Base-by-base conservation (phyloP, 1,140 invertebrate genomes). In the Agraylea sexmaculata region DNA sequence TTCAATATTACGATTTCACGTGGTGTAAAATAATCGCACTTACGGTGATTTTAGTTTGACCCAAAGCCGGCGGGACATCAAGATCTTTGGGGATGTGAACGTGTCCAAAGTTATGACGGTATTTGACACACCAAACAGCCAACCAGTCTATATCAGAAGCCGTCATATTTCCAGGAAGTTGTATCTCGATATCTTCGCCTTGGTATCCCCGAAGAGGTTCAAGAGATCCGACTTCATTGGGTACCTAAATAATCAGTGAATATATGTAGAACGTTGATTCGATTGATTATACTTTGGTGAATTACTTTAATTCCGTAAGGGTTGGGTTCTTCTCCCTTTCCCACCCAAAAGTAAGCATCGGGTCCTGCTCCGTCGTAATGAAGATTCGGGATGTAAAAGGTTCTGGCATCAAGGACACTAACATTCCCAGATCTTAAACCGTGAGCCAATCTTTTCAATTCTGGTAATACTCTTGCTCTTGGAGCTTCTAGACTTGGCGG, bases 271-370 rank as follows among this genome's bases (percentile, higher is more conserved):
- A n/a, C n/a, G n/a, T n/a, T n/a, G n/a, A n/a, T n/a, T n/a, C n/a
- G n/a, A n/a, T n/a, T n/a, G n/a, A n/a, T n/a, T n/a, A n/a, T n/a
- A n/a, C n/a, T n/a, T n/a, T n/a, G n/a, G n/a, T n/a, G n/a, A 46
- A 33, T 52, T 28, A 84, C 78, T 69, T 90, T 92, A 45, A 77
- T 77, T 12, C 87, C 87, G 56, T 80, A 77, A n/a, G 78, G 65
- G 52, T 74, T 78, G 0, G 88, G 88, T 52, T 87, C 78, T 1
- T 71, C 65, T 1, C 87, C 88, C 51, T 78, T 88, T 4, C 89
- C 89, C 4, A 91, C 87, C 84, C 84, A 91, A 59, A 94, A 94
- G 58, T 87, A 92, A 4, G 87, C 86, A 55, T 91, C 87, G 2
- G 86, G 83, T 1, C 83, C 86, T 8, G 77, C 80, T 5, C 89